A percentile compares a stretch with the other conserved stretches of the same genome.
Conservation (phyloP, 2,797 vertebrate genomes). For the Neosilurus mollespiculum region DNA sequence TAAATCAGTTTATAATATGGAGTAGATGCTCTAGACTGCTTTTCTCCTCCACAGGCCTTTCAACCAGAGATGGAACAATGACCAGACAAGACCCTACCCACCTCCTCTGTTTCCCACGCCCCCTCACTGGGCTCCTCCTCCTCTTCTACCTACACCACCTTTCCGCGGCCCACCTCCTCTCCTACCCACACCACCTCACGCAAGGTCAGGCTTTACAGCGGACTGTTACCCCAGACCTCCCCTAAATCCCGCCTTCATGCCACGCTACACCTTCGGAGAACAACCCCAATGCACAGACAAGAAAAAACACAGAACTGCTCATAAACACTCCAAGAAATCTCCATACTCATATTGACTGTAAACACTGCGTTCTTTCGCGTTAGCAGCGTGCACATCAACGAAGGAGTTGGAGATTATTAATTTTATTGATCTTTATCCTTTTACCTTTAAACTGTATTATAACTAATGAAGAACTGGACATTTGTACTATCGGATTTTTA, state of each 20-base stretch:
- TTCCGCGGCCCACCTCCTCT: constrained; percentile 11
- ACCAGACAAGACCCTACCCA: neutral
- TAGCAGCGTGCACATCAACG: neutral
- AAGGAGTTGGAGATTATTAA: neutral
- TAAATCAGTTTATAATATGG: too few relatives aligned
- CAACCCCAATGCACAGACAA: neutral
- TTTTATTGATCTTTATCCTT: constrained; percentile 14
- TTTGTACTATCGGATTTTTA: neutral
- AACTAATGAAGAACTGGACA: neutral
- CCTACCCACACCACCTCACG: neutral
- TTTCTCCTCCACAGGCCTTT: constrained; percentile 48
- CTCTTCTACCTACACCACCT: neutral
- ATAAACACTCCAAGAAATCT: neutral
- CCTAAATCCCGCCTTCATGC: constrained; percentile 21
- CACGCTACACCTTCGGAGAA: constrained; percentile 29
- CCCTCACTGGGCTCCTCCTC: neutral
- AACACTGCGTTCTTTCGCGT: neutral
- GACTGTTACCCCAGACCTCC: neutral
- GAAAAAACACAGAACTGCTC: neutral
- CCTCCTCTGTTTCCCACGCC: neutral
- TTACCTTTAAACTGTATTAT: neutral
- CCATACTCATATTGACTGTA: neutral
- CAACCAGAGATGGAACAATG: constrained; percentile 23
- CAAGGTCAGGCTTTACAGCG: neutral
- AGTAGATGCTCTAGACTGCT: too few relatives aligned